These are phyloP conservation scores for Pyrocoelia pectoralis DNA, from an alignment of 2,888 invertebrate species.

Conservation along the genomic window DNA sequence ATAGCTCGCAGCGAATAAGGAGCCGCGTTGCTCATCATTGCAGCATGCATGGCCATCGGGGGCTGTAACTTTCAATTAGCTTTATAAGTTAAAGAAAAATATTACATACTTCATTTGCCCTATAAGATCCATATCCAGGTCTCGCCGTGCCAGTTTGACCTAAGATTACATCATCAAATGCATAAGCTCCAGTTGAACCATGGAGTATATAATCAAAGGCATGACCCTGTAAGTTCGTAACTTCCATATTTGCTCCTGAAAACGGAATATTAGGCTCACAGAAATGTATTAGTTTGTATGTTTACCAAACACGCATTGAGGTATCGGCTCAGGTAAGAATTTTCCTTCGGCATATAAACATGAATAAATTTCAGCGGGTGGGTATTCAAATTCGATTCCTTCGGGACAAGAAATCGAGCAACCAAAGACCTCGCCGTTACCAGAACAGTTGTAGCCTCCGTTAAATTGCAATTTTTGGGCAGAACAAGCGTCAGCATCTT, in stretches of 20 bases:
- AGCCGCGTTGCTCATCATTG: not conserved
- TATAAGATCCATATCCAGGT: not conserved
- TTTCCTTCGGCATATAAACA: constrained; percentile 72
- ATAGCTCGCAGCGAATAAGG: no score
- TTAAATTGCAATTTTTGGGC: constrained; percentile 74
- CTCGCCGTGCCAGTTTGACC: not conserved
- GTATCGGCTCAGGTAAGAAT: constrained; percentile 74
- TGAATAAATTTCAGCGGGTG: constrained; percentile 68
- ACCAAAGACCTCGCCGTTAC: constrained; percentile 66
- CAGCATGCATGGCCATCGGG: not conserved
- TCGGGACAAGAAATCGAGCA: constrained; percentile 75
- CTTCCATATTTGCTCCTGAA: constrained; percentile 44
- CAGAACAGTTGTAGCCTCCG: constrained; percentile 77
- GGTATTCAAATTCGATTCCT: constrained; percentile 69
- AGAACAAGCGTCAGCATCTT: constrained; percentile 69
- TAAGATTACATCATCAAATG: not conserved
- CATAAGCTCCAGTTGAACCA: not conserved
- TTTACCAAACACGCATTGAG: constrained; percentile 74
- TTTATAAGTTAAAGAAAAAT: no score
- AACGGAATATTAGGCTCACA: not conserved
- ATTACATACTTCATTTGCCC: no score
- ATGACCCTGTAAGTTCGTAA: constrained; percentile 32
- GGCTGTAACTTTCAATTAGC: no score
- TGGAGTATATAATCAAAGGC: not conserved
- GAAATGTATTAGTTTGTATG: not conserved